Evolutionary conservation across 2,113 vertebrate genomes (phyloP), one percentile per base, ranked within the genome.

Genomic region (Salvelinus alpinus): DNA sequence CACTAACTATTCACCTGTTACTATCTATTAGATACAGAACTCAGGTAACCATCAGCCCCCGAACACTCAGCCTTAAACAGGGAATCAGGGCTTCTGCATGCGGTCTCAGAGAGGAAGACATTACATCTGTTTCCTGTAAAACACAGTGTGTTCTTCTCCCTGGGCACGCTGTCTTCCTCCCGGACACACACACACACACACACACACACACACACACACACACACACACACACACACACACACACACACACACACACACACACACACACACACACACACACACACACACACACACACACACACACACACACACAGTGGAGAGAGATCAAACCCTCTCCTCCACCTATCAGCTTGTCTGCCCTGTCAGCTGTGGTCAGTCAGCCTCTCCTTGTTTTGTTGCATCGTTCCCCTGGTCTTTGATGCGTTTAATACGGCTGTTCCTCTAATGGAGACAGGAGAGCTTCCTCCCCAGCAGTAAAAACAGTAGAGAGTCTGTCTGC

Each of bases 341-440:
- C 24, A 24, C 75, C 16, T 82, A 84, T 87, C 87, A 90, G 86
- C 85, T 83, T n/a, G 44, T 87, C 86, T 86, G 87, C 85, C 88
- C 88, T 87, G 86, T 91, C 88, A 91, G 86, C 89, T 89, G 89
- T 86, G 90, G 90, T 91, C 87, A 73, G 86, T 64, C 62, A 29
- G 4, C 25, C 27, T 90, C 80, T 72, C 82, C 59, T 51, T 38
- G 24, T 24, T 91, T 91, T 92, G 89, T 90, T 90, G 86, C 87
- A 89, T 90, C 85, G 79, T 88, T 91, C 82, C 79, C 73, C 77
- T 83, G 73, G 73, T 82, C 91, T 92, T 91, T 91, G 90, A 93
- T 90, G 89, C 90, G 87, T 91, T 91, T 91, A 89, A 88, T 91
- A 86, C 82, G 82, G 80, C 86, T 87, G 82, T 70, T 64, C 70